Conservation (phyloP, 2,888 invertebrate species). For the Reticulitermes lucifugus region DNA sequence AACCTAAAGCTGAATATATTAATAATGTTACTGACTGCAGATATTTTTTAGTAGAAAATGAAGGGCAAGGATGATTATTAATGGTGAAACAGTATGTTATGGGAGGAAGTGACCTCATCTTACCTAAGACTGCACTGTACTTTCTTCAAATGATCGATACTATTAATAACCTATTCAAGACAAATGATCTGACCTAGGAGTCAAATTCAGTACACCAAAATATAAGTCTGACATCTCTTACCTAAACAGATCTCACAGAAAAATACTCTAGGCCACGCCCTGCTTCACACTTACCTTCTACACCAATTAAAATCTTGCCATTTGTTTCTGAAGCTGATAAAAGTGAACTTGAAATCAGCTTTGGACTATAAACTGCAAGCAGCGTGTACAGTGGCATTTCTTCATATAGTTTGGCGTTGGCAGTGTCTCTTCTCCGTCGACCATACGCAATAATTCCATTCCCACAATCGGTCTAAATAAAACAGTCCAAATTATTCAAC, state of each 20-base stretch:
- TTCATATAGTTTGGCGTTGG: slow-evolving; percentile 35
- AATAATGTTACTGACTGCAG: too few species aligned
- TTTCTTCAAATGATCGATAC: too few species aligned
- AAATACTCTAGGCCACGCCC: too few species aligned
- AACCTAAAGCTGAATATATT: too few species aligned
- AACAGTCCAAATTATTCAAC: background rate
- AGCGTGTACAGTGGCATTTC: slow-evolving; percentile 46
- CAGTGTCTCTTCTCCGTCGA: slow-evolving; percentile 58
- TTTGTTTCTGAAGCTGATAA: slow-evolving; percentile 28
- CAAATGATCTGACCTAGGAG: too few species aligned
- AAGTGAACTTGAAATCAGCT: slow-evolving; percentile 36
- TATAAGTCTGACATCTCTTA: background rate
- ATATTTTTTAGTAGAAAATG: too few species aligned
- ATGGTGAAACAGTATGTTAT: too few species aligned
- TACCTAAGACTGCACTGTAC: too few species aligned
- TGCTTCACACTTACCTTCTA: background rate
- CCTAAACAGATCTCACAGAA: background rate
- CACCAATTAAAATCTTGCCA: slow-evolving; percentile 38
- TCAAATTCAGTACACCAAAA: too few species aligned
- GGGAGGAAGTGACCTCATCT: too few species aligned
- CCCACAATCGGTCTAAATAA: slow-evolving; percentile 59
- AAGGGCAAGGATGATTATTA: too few species aligned
- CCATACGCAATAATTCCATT: slow-evolving; percentile 61
- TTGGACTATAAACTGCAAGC: slow-evolving; percentile 43
- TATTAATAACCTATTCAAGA: too few species aligned